A percentile compares a stretch with the other conserved stretches of the same genome.
Conservation (phyloP, 2,888 invertebrate species). For the Formica aserva region DNA sequence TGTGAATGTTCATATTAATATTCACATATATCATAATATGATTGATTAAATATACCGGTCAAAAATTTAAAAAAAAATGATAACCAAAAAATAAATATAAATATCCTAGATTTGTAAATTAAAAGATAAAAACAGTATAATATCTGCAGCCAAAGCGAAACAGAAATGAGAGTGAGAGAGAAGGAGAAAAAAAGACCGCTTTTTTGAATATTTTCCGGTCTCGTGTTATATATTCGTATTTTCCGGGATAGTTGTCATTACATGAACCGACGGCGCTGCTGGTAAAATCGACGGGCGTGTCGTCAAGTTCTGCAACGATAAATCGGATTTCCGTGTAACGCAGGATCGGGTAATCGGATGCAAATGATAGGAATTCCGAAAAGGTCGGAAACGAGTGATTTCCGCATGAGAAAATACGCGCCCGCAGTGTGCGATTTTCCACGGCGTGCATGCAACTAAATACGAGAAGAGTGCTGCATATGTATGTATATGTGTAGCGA, state of each 20-base stretch:
- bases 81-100: not conserved
- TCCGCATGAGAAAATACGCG: slow-evolving; percentile 51
- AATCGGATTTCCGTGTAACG: slow-evolving; percentile 56
- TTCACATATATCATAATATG: not conserved
- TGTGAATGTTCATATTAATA: not conserved
- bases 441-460: slow-evolving; percentile 16
- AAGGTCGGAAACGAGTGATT: slow-evolving; percentile 56
- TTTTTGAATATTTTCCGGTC: slow-evolving; percentile 31
- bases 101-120: not conserved
- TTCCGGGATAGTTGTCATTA: slow-evolving; percentile 41
- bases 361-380: slow-evolving; percentile 55
- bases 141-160: not conserved
- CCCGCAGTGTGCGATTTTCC: slow-evolving; percentile 35
- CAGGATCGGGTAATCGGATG: slow-evolving; percentile 53
- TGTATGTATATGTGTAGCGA: not conserved
- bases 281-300: slow-evolving; percentile 26
- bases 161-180: not conserved
- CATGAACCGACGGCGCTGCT: slow-evolving; percentile 18
- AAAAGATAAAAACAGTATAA: not conserved
- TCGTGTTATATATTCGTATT: slow-evolving; percentile 31
- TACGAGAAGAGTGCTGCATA: slow-evolving; percentile 13
- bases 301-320: slow-evolving; percentile 47
- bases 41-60: not conserved
- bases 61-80: not conserved
- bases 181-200: not conserved